A percentile compares a stretch with the other conserved stretches of the same genome.
Conservation (phyloP, 92 coral and sea anemone species). For the Plumapathes pennacea region DNA sequence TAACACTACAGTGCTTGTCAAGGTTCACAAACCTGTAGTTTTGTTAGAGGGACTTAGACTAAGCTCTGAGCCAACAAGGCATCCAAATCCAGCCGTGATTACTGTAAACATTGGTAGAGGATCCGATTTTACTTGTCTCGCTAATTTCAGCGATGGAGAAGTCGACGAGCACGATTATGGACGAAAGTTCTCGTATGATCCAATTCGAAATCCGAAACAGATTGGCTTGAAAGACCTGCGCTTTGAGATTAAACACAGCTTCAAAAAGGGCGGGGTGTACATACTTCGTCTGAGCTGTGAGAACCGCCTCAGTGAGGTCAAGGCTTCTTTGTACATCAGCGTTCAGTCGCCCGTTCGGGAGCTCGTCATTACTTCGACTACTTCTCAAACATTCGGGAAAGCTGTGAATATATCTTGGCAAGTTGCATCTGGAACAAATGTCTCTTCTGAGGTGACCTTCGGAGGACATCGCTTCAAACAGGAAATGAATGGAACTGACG, state of each 20-base stretch:
- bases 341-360: conserved; percentile 9
- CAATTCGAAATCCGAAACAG: neutral
- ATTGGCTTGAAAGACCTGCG: neutral
- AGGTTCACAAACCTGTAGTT: conserved; percentile 41
- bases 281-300: conserved; percentile 6
- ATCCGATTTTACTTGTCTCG: conserved; percentile 36
- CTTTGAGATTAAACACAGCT: conserved; percentile 9
- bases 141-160: conserved; percentile 14
- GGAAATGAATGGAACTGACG: conserved; percentile 4
- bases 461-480: conserved; percentile 13
- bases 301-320: conserved; percentile 29
- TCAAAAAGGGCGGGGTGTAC: conserved; percentile 7
- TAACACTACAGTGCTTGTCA: conserved; percentile 11
- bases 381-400: conserved; percentile 7
- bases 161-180: neutral
- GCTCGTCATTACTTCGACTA: neutral
- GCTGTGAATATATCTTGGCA: conserved; percentile 19
- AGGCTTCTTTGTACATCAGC: neutral
- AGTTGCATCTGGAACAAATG: conserved; percentile 40
- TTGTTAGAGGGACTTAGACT: conserved; percentile 13
- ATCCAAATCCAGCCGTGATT: conserved; percentile 7
- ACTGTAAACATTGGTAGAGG: conserved; percentile 7
- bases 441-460: conserved; percentile 16
- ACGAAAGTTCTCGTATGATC: conserved; percentile 12
- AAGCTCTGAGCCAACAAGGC: conserved; percentile 9